Percentiles rank a stretch among this genome's conserved stretches.
phyloP scores from a whole-genome alignment of 35 echinoderm and acorn worm species.

The Ptychodera flava region DNA sequence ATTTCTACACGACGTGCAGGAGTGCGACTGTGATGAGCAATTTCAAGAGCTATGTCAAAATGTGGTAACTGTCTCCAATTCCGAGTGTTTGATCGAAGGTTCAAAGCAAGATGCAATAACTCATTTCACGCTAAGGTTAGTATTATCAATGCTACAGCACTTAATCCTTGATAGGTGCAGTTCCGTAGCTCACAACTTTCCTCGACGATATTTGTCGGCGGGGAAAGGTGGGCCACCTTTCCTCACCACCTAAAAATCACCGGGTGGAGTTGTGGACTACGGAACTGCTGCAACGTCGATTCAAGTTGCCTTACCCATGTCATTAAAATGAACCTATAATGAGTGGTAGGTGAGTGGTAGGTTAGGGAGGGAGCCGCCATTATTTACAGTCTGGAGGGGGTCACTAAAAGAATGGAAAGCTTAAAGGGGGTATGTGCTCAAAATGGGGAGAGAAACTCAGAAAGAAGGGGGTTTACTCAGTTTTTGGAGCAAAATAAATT shows the following conservation, averaged over 20 bases:
- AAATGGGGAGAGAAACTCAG: no score
- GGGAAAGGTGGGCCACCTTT: not conserved
- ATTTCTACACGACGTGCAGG: slow-evolving; percentile 15
- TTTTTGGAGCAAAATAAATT: no score
- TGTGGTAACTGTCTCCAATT: slow-evolving; percentile 35
- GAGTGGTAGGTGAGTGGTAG: no score
- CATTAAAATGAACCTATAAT: not conserved
- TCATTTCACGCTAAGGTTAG: slow-evolving; percentile 44
- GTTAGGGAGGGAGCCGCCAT: no score
- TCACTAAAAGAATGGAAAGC: no score
- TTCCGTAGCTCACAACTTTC: not conserved
- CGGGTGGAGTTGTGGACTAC: not conserved
- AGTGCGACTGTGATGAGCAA: slow-evolving; percentile 14
- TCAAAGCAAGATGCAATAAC: slow-evolving; percentile 51
- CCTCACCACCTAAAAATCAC: not conserved
- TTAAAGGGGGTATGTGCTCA: no score
- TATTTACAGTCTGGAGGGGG: no score
- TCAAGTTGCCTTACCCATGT: not conserved
- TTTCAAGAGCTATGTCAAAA: slow-evolving; percentile 40
- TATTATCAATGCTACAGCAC: not conserved
- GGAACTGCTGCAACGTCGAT: not conserved
- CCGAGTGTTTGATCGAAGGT: slow-evolving; percentile 71
- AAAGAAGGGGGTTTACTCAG: no score
- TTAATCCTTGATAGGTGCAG: not conserved
- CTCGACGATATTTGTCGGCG: not conserved